Evolutionary conservation across 1,140 invertebrate species (phyloP).

Genomic region (Dendrolimus kikuchii): DNA sequence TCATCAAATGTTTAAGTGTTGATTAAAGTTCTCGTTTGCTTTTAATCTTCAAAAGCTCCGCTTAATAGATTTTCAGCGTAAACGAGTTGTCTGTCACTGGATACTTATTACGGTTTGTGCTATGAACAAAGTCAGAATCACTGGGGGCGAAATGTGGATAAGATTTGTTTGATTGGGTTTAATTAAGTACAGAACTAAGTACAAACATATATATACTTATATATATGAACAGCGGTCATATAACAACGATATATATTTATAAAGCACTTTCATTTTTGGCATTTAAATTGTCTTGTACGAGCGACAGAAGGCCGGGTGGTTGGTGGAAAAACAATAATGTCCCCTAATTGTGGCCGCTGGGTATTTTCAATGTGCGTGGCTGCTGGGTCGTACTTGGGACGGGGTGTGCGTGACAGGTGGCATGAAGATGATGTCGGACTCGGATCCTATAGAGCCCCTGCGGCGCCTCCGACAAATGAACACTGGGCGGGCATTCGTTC

Average conservation of each 20-base stretch:
- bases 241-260: not conserved
- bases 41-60: constrained; percentile 7
- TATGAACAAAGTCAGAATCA: constrained; percentile 9
- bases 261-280: constrained; percentile 9
- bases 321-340: constrained; percentile 6
- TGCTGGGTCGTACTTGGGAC: constrained; percentile 1
- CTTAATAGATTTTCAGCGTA: constrained; percentile 4
- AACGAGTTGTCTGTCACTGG: no score
- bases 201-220: no score
- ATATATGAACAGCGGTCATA: not conserved
- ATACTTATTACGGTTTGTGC: not conserved
- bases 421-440: constrained; percentile 10
- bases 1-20: constrained; percentile 7
- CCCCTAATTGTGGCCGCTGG: constrained; percentile 9
- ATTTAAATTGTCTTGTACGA: constrained; percentile 9
- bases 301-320: not conserved
- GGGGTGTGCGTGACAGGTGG: constrained; percentile 13
- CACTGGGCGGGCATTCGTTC: constrained; percentile 5
- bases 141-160: constrained; percentile 1
- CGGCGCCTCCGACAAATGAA: constrained; percentile 3
- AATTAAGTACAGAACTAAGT: constrained; percentile 15
- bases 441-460: constrained; percentile 3
- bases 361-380: constrained; percentile 9
- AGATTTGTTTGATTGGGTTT: constrained; percentile 17
- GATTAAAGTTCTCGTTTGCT: constrained; percentile 11